Evolutionary conservation across 1,140 invertebrate species (phyloP), one percentile per base, ranked within the genome.

Genomic region (Anoplolepis gracilipes): DNA sequence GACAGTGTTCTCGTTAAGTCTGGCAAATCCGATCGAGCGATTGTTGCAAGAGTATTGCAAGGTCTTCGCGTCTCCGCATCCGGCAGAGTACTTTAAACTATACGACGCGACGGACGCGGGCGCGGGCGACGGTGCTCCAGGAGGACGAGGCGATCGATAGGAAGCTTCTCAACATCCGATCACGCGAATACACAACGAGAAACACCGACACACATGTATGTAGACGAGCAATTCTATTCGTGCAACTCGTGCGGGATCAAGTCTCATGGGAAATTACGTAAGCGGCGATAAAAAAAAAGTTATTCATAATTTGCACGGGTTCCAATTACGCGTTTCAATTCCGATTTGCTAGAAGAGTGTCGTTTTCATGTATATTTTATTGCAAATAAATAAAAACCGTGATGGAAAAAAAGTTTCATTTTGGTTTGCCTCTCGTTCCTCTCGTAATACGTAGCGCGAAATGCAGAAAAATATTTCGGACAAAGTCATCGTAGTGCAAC

Each of bases 211-310:
- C 59, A 64, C 13, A 16, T 8, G 10, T 13, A 13, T 36, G 2
- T 6, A 36, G 10, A 16, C 64, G 59, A 64, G 33, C 55, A 4
- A 16, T 64, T 62, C 73, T 28, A 6, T 57, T 61, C 25, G 19
- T 3, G 19, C 39, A n/a, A 78, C n/a, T 65, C 59, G 49, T 28
- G 22, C 62, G 33, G 30, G 25, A 5, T 55, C 49, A 25, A 22
- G 5, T 81, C 67, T 13, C 25, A 13, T n/a, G 78, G 53, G 78
- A 82, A 82, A 82, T 82, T 82, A 82, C 28, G 53, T 82, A 72
- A 72, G 78, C 78, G 28, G 33, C 67, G 53, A 82, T 72, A 81
- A 82, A 82, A 76, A n/a, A 72, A 72, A 49, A 19, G 16, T 49
- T 36, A 59, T 72, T 82, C 39, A 33, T 82, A 82, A 59, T 73